Base-by-base conservation (phyloP, 2,797 vertebrate species). In the Pristis pectinata region DNA sequence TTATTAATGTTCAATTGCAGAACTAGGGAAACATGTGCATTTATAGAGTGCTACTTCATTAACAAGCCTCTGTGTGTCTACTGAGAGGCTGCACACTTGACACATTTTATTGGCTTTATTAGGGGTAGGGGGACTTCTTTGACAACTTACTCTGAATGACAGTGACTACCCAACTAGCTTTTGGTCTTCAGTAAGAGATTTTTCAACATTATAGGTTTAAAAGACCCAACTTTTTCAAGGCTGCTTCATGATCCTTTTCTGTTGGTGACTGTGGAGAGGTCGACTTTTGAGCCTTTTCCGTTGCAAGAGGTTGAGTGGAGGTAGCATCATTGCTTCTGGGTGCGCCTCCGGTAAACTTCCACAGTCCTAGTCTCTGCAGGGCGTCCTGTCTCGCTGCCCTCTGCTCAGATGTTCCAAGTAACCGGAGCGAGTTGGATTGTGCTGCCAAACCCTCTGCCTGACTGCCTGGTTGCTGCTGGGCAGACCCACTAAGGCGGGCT, bases 341-440 rank as follows among this genome's bases (percentile, higher is more conserved):
- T n/a, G 72, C n/a, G 37, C 56, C 94, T 61, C 92, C 95, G 27
- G 94, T 91, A 30, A 87, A 82, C 56, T 95, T 95, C 6, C 95
- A 87, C 72, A 96, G 72, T n/a, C 95, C 95, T 37, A 95, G 56
- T 59, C 95, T 96, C n/a, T 95, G 95, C 94, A 96, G 85, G 0
- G 95, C 95, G 72, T 95, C 95, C 44, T 95, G 94, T 70, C 95
- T 94, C 30, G 95, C 41, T 30, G 95, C 95, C 59, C 64, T 95
- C 19, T 93, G 95, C 15, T 92, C 91, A 64, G 70, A 80, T 27
- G 27, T 44, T 34, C 19, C 67, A 49, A 34, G 93, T 6, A 34
- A 94, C 67, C 44, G 53, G 61, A 30, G 67, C 19, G 0, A 64
- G 56, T 41, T 72, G 94, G 87, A 95, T 95, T 19, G 95, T 61